Conservation (phyloP, 2,888 invertebrate genomes). For the Yponomeuta malinellus region DNA sequence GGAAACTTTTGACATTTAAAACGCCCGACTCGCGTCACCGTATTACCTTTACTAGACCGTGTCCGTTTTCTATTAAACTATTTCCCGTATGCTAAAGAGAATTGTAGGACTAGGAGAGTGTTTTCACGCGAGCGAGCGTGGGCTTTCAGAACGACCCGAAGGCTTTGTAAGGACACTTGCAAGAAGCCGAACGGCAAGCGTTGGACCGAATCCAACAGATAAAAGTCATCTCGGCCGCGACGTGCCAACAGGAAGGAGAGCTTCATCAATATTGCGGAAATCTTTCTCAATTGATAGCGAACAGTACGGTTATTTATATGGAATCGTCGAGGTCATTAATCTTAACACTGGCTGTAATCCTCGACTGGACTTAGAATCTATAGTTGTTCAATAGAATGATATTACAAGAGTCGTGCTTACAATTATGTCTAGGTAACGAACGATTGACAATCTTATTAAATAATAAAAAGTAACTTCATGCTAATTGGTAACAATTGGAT, state of each 20-base stretch:
- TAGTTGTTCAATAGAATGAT: not conserved
- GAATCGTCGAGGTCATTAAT: slow-evolving; percentile 17
- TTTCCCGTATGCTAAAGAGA: not conserved
- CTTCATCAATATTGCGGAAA: slow-evolving; percentile 28
- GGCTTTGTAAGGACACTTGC: slow-evolving; percentile 32
- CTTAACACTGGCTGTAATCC: not conserved
- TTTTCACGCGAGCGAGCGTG: not conserved
- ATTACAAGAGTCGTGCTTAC: not conserved
- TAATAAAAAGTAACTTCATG: no score
- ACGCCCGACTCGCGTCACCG: no score
- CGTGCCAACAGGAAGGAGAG: slow-evolving; percentile 30
- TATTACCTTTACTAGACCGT: no score
- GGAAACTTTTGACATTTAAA: no score
- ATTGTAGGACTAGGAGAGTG: not conserved
- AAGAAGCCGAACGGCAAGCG: slow-evolving; percentile 35
- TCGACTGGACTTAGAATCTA: not conserved
- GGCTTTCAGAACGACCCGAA: slow-evolving; percentile 34
- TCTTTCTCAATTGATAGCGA: slow-evolving; percentile 7
- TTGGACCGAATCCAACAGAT: slow-evolving; percentile 51
- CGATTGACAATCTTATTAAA: no score
- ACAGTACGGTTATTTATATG: slow-evolving; percentile 9
- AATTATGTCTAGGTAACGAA: no score
- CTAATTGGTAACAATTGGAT: no score
- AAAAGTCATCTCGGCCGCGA: slow-evolving; percentile 38
- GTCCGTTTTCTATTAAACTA: no score